A percentile compares a stretch with the other conserved stretches of the same genome.
Conservation (phyloP, 2,888 invertebrate species). For the Schrankia costaestrigalis region DNA sequence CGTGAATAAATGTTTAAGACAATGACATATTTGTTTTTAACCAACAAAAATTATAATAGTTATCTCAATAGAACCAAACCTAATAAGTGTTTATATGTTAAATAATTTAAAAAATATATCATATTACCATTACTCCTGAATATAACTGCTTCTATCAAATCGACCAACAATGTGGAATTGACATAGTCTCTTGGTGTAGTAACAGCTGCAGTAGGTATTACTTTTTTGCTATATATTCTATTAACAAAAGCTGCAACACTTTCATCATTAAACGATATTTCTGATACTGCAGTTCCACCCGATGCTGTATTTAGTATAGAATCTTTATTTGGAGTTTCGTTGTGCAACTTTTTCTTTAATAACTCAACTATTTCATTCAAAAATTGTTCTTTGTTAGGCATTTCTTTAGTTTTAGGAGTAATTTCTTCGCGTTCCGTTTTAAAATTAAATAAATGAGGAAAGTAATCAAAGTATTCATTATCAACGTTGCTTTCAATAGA, state of each 20-base stretch:
- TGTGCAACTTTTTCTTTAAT: constrained; percentile 59
- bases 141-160: constrained; percentile 72
- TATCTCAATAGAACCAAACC: not conserved
- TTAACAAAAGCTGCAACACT: constrained; percentile 60
- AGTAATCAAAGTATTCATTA: constrained; percentile 45
- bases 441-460: constrained; percentile 51
- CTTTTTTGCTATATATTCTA: constrained; percentile 60
- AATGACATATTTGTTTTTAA: too few species aligned
- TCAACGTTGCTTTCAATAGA: constrained; percentile 1
- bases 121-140: constrained; percentile 59
- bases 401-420: constrained; percentile 42
- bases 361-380: constrained; percentile 64
- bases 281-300: constrained; percentile 30
- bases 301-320: constrained; percentile 41
- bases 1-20: too few species aligned
- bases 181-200: constrained; percentile 47
- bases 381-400: constrained; percentile 27
- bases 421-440: constrained; percentile 29
- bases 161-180: constrained; percentile 67
- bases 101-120: not conserved
- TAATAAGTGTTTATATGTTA: not conserved
- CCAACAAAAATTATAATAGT: not conserved
- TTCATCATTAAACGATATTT: constrained; percentile 48
- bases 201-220: constrained; percentile 43
- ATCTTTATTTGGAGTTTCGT: constrained; percentile 58